A percentile compares a stretch with the other conserved stretches of the same genome.
phyloP scores from a whole-genome alignment of 2,888 invertebrate genomes.

The Matsumyia berberina region DNA sequence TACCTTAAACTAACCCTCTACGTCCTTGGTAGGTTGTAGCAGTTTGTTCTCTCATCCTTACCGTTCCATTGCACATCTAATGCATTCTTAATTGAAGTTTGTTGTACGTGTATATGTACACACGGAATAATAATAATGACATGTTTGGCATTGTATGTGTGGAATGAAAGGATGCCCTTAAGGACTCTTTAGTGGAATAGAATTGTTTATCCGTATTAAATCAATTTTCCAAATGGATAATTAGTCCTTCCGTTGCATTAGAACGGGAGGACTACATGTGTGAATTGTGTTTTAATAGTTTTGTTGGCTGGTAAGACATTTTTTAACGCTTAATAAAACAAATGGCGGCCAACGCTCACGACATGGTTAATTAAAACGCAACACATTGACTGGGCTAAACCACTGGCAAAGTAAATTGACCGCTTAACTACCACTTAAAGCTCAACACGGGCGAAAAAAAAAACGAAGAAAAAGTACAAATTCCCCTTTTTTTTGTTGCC shows the following conservation, averaged over 20 bases:
- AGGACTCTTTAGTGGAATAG: conserved; percentile 41
- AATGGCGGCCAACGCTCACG: conserved; percentile 20
- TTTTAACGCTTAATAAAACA: no score
- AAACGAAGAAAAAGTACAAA: conserved; percentile 5
- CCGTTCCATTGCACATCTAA: conserved; percentile 44
- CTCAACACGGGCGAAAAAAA: neutral
- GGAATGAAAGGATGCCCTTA: conserved; percentile 36
- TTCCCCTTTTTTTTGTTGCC: conserved; percentile 31
- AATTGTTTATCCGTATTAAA: conserved; percentile 68
- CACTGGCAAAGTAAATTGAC: conserved; percentile 25
- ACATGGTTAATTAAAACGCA: conserved; percentile 55
- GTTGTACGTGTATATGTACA: conserved; percentile 2
- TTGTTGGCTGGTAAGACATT: no score
- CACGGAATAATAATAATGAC: conserved; percentile 48
- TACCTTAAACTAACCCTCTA: conserved; percentile 53
- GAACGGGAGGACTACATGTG: neutral
- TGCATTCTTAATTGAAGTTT: conserved; percentile 72
- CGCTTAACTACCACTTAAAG: conserved; percentile 36
- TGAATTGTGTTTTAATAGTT: conserved; percentile 33
- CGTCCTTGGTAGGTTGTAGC: neutral
- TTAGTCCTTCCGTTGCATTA: conserved; percentile 42
- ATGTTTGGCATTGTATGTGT: conserved; percentile 5
- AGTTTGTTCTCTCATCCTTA: conserved; percentile 26
- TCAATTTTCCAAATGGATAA: conserved; percentile 71
- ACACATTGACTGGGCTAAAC: conserved; percentile 7